Conservation (phyloP, 37 sponge, comb jelly and placozoan genomes). For the Aphrocallistes beatrix region DNA sequence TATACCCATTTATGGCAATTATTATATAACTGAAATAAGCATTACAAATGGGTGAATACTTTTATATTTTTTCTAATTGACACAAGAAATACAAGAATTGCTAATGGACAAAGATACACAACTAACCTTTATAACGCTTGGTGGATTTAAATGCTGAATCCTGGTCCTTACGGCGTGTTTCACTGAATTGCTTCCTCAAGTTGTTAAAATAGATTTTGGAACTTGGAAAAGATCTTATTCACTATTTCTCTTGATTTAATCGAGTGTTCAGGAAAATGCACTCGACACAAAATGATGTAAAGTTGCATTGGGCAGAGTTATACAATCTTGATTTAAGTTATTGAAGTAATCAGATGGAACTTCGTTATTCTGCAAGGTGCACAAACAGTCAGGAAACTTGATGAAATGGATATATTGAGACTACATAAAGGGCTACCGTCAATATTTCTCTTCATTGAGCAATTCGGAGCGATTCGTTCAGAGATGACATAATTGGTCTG, state of each 20-base stretch:
- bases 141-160: not conserved
- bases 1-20: too few species aligned
- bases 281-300: not conserved
- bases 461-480: not conserved
- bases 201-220: not conserved
- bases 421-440: not conserved
- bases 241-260: too few species aligned
- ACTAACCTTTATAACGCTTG: not conserved
- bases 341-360: not conserved
- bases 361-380: not conserved
- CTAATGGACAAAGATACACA: not conserved
- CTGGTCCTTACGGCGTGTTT: too few species aligned
- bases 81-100: not conserved
- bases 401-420: not conserved
- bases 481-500: not conserved
- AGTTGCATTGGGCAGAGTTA: not conserved
- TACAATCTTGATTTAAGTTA: not conserved
- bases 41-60: not conserved
- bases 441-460: not conserved
- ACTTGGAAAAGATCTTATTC: too few species aligned
- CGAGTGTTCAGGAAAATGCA: too few species aligned
- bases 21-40: too few species aligned
- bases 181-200: not conserved
- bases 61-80: not conserved
- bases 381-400: not conserved